Evolutionary conservation across 1,140 invertebrate genomes (phyloP), one percentile per base, ranked within the genome.

Genomic region (Panagrolaimus sp.): DNA sequence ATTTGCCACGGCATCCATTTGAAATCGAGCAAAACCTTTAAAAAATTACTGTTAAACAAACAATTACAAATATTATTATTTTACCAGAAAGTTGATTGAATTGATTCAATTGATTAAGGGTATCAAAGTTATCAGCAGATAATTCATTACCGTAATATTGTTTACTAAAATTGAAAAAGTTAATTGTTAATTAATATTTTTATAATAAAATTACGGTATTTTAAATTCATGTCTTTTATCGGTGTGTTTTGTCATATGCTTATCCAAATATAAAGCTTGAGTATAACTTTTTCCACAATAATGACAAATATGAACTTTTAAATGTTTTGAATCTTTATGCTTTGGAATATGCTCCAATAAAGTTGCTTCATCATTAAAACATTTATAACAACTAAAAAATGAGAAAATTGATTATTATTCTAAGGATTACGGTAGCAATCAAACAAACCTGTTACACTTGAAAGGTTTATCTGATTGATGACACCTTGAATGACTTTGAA

Each of bases 271-370:
- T 15, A 95, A 97, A 86, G 98, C 94, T 85, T 98, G 95, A 7
- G 95, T 98, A 85, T 99, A 98, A 67, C 92, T 94, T 85, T 98
- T 98, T 79, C 96, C 96, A 85, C 96, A 99, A 84, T 94, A 96
- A 82, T 94, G 92, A 85, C 96, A 98, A 83, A 98, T 97, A 87
- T 98, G 94, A 63, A 95, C 71, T 81, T 98, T 98, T 45, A 98
- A 87, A 84, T 98, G 96, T 86, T 98, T 98, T 47, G 94, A 96
- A 84, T 98, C 96, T 86, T 96, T 96, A 87, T 99, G 96, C 86
- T 98, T 98, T 43, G 96, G 93, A 86, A 96, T 96, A 87, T 96
- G 93, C 85, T 96, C 94, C 70, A 96, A 88, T 46, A 97, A 88
- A 71, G 91, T 90, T n/a, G 91, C 89, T 85, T 97, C 94, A 84